phyloP scores from a whole-genome alignment of 1,140 invertebrate species.

The Latrodectus geometricus region DNA sequence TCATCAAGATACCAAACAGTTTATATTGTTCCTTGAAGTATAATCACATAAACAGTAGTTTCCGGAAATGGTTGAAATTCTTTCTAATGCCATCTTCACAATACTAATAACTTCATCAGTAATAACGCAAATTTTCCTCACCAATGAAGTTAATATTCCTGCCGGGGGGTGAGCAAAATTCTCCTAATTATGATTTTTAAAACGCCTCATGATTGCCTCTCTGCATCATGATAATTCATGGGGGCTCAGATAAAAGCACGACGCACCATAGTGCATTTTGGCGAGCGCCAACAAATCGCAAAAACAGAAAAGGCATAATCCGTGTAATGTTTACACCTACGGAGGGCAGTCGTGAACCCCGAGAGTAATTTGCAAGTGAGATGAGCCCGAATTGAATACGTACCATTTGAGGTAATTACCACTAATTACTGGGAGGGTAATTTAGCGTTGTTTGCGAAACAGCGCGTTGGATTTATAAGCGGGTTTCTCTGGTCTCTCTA shows the following conservation, averaged over 20 bases:
- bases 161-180: background rate
- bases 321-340: conserved; percentile 20
- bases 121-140: conserved; percentile 12
- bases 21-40: too few relatives aligned
- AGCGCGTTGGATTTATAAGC: conserved; percentile 1
- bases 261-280: background rate
- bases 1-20: too few relatives aligned
- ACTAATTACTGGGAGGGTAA: conserved; percentile 40
- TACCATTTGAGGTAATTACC: conserved; percentile 38
- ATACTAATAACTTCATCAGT: conserved; percentile 33
- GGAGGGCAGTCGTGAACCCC: background rate
- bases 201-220: conserved; percentile 11
- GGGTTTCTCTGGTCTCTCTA: too few relatives aligned
- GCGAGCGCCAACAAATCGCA: background rate
- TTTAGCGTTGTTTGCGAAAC: conserved; percentile 44
- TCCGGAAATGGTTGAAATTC: background rate
- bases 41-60: too few relatives aligned
- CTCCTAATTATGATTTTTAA: conserved; percentile 32
- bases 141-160: conserved; percentile 10
- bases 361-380: conserved; percentile 39
- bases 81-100: conserved; percentile 22
- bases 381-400: conserved; percentile 39
- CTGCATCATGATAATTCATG: conserved; percentile 15
- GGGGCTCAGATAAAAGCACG: conserved; percentile 6
- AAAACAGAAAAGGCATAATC: background rate